Evolutionary conservation across 1,140 invertebrate genomes (phyloP), one percentile per base, ranked within the genome.

Genomic region (Drosophila insularis): DNA sequence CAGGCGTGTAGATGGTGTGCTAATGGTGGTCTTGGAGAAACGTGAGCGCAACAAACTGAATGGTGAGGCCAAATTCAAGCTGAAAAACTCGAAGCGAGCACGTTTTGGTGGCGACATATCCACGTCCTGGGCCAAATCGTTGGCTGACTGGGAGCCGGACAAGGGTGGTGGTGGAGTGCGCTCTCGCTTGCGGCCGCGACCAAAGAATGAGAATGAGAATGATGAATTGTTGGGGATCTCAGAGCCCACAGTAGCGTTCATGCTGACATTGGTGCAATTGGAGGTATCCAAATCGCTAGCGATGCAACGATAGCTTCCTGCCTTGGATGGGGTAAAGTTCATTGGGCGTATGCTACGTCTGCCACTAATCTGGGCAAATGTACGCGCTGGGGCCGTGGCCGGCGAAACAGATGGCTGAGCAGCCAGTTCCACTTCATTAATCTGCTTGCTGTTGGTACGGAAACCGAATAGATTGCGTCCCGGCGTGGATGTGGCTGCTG

Each of bases 181-280:
- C 11, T 90, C 85, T 10, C 90, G 87, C 27, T 91, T 91, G 4
- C 87, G 90, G 7, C 84, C 79, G 6, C 81, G 84, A 0, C 77
- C 77, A 39, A 82, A 85, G 71, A 89, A 86, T 4, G 86, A 90
- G 68, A 91, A 91, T 3, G 90, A 91, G 11, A 90, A 90, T 3
- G 89, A 89, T 0, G 80, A 91, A 50, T 65, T 90, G 46, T 90
- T 90, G 59, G 90, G 86, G 13, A 81, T 75, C 60, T 91, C 90
- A 1, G 90, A 91, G 5, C 90, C 90, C 6, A 90, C 89, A 13
- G 90, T 91, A 5, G 90, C 90, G 64, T 91, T 91, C 78, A 91
- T 78, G 69, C 89, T 91, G 19, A 78, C 72, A 60, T 90, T 91
- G 1, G 84, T 89, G 64, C 78, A 75, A 27, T 32, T 68, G 0